Evolutionary conservation across 2,888 invertebrate species (phyloP).

Genomic region (Tiliacea aurago): DNA sequence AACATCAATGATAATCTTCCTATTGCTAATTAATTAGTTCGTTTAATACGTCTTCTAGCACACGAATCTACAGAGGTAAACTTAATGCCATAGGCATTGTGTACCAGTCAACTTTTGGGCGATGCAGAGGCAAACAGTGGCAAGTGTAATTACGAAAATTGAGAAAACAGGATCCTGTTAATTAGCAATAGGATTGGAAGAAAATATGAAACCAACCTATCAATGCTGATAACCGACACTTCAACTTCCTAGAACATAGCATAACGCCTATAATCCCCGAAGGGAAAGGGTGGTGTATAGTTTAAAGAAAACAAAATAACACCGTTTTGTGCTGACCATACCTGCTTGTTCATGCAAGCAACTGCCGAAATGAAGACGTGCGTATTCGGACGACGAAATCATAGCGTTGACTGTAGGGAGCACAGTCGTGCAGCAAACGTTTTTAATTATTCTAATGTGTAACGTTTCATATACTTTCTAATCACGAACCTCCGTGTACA

Average conservation of each 20-base stretch:
- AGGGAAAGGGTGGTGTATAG: too few species aligned
- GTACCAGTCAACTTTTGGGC: too few species aligned
- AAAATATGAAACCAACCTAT: neutral
- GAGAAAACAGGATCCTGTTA: too few species aligned
- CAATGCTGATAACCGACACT: neutral
- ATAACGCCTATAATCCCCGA: too few species aligned
- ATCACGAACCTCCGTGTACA: conserved; percentile 76
- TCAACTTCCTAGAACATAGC: neutral
- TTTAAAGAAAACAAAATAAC: neutral
- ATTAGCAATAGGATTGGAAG: neutral
- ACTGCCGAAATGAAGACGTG: conserved; percentile 76
- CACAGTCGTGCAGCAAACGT: conserved; percentile 80
- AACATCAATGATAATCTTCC: neutral
- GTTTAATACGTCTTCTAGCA: too few species aligned
- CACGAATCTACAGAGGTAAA: too few species aligned
- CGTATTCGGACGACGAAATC: conserved; percentile 68
- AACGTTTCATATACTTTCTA: conserved; percentile 82
- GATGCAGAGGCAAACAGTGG: too few species aligned
- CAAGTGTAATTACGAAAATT: too few species aligned
- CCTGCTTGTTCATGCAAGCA: conserved; percentile 66
- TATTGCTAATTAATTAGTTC: too few species aligned
- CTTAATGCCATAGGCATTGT: too few species aligned
- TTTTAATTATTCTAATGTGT: conserved; percentile 84
- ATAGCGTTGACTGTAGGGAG: conserved; percentile 67
- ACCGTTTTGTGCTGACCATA: conserved; percentile 67